phyloP scores from a whole-genome alignment of 2,113 vertebrate genomes.

The Pogona vitticeps region DNA sequence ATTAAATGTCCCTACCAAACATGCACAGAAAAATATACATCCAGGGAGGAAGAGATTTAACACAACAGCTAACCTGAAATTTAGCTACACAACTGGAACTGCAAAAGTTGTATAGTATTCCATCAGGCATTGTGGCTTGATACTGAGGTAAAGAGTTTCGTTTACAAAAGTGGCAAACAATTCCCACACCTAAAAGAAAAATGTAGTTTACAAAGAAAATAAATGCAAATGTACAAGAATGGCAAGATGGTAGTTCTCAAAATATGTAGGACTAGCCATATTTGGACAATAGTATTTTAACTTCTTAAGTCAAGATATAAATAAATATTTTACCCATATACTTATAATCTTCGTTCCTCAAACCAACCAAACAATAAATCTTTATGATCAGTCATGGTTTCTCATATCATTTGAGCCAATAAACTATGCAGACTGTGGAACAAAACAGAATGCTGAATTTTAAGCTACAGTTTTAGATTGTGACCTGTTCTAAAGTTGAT shows the following conservation, averaged over 20 bases:
- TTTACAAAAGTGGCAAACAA: conserved; percentile 97
- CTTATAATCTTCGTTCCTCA: neutral
- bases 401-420: neutral
- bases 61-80: conserved; percentile 88
- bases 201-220: conserved; percentile 70
- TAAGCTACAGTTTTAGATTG: neutral
- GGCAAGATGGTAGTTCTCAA: conserved; percentile 30
- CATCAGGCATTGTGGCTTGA: conserved; percentile 96
- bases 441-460: neutral
- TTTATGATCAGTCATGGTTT: neutral
- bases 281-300: neutral
- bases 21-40: conserved; percentile 48
- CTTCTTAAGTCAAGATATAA: neutral
- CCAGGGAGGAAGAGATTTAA: conserved; percentile 66
- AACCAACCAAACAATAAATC: neutral
- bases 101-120: conserved; percentile 95
- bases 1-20: conserved; percentile 35
- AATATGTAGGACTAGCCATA: conserved; percentile 5
- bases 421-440: neutral
- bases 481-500: neutral
- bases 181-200: conserved; percentile 86
- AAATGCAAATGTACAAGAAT: conserved; percentile 32
- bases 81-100: conserved; percentile 97
- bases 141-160: conserved; percentile 95
- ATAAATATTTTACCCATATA: neutral